Base-by-base conservation (phyloP, 2,797 vertebrate species). In the Heliangelus exortis region DNA sequence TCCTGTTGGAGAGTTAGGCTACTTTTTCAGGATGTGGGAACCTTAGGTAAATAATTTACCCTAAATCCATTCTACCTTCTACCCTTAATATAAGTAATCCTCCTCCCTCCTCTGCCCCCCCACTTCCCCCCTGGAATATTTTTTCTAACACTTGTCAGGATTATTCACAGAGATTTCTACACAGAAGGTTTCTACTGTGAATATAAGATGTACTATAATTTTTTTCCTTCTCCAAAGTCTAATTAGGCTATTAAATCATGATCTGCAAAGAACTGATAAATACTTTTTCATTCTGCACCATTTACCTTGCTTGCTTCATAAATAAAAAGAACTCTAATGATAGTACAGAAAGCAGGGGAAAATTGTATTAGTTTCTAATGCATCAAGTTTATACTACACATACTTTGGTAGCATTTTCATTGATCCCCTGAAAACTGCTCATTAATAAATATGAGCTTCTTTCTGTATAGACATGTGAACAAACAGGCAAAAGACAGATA, bases 1-100 rank as follows among this genome's bases (percentile, higher is more conserved):
- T 88, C 89, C n/a, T 2, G 18, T 53, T 88, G 50, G 22, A 80
- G 33, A 23, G 47, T 57, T 33, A 87, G 62, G 41, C 87, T 94
- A 76, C 76, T 93, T 94, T 96, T 94, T 89, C 87, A 91, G 29
- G 23, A 85, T 80, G 59, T 87, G 39, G 71, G 93, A 93, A 89
- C 71, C 34, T 84, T 59, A 54, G 19, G 57, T 48, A 96, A 97
- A 69, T 84, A 4, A 84, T 87, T 93, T 92, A 75, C 47, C 39
- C 39, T 41, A 41, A 75, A 36, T 55, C 43, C 43, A 84, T 86
- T 87, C 28, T 88, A 68, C 7, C 45, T 86, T 87, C 28, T 88
- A 68, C 7, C 45, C 51, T 87, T 84, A 92, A 59, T 47, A 15
- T 29, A 17, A 19, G 18, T 68, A 90, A 73, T n/a, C 22, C 39